Percentiles rank a stretch among this genome's conserved stretches.
phyloP scores from a whole-genome alignment of 2,113 vertebrate species.

The Chaenocephalus aceratus region DNA sequence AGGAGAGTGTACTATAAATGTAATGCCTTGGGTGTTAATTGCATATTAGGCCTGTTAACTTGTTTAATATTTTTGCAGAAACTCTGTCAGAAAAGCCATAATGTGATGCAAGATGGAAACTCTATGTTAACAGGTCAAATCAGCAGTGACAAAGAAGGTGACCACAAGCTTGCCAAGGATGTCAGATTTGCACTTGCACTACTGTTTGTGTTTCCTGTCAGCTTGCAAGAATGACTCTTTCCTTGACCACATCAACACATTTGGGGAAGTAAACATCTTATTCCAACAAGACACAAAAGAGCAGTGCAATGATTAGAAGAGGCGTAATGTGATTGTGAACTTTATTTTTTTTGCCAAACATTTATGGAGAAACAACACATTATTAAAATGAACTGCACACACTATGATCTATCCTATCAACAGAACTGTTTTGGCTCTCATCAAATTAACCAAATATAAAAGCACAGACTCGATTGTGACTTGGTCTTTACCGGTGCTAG shows the following conservation, averaged over 20 bases:
- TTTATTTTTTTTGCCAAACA: conserved; percentile 80
- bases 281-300: neutral
- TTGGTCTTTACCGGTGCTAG: conserved; percentile 33
- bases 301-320: conserved; percentile 43
- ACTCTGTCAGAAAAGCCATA: neutral
- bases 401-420: conserved; percentile 49
- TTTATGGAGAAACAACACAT: conserved; percentile 74
- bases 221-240: no score
- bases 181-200: neutral
- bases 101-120: no score
- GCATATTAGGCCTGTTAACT: neutral
- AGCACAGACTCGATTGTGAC: conserved; percentile 29
- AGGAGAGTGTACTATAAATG: neutral
- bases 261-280: neutral
- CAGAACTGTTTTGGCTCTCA: conserved; percentile 48
- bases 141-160: neutral
- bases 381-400: conserved; percentile 70
- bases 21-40: neutral
- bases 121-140: neutral
- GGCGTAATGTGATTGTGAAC: conserved; percentile 67
- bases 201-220: neutral
- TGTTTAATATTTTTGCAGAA: neutral
- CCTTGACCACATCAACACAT: no score
- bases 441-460: conserved; percentile 44
- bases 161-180: neutral